Evolutionary conservation across 2,888 invertebrate species (phyloP), one percentile per base, ranked within the genome.

Genomic region (Sycophila texana): DNA sequence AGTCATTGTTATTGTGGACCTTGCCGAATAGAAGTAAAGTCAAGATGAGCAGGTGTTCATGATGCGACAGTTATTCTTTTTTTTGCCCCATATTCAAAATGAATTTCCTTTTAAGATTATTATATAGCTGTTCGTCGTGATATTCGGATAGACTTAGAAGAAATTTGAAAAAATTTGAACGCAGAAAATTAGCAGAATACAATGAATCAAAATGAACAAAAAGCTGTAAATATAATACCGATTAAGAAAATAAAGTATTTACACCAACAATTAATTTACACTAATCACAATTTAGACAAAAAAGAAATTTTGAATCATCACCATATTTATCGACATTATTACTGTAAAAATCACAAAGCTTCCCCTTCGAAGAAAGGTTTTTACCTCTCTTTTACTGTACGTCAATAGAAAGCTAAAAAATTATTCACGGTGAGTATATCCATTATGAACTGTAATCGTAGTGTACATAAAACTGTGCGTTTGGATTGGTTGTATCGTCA

Each of bases 401-500:
- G 16, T 49, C 68, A 55, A 66, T 72, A 60, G 39, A 72, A 71
- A 77, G 66, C 71, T 72, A 66, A 66, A 39, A 71, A 58, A 72
- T 72, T 49, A 7, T 47, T n/a, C 14, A 61, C 57, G 49, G 18
- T 39, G 10, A 60, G 22, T 26, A 55, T 30, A 26, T 72, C 18
- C 51, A 47, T 63, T 63, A 60, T 58, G 55, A 60, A 18, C 18
- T 65, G 63, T 67, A 60, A 71, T 66, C 57, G 61, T 53, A 30
- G 65, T 67, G 77, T 67, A 30, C 65, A 79, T 74, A 79, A 74
- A 70, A 74, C 61, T 66, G 79, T 79, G 51, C 70, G 68, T 70
- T 71, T 74, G 58, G 22, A 71, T 49, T 53, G 51, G 60, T 58
- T 70, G 74, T 79, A 71, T 70, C 60, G 65, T 74, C 71, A 70